phyloP scores from a whole-genome alignment of 1,140 invertebrate genomes.

The Ridgeia piscesae region DNA sequence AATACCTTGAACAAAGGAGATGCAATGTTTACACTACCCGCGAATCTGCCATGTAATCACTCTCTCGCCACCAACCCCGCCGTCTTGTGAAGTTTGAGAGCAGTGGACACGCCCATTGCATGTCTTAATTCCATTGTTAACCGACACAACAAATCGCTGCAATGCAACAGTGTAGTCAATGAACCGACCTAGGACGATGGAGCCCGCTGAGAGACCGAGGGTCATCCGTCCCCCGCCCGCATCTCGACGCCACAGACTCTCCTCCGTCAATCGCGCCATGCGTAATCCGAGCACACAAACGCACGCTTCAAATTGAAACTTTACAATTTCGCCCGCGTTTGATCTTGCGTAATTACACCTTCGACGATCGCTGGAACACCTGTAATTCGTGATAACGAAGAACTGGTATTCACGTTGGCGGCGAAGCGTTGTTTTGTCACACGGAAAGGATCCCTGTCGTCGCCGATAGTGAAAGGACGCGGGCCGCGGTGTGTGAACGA shows the following conservation, averaged over 20 bases:
- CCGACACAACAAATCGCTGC: not conserved
- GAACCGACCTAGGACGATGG: not conserved
- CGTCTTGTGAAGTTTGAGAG: not conserved
- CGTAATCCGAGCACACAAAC: not conserved
- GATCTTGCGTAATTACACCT: not conserved
- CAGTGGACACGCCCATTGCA: not conserved
- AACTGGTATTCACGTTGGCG: not conserved
- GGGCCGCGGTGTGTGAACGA: not conserved
- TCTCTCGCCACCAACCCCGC: no score
- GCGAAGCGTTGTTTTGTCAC: not conserved
- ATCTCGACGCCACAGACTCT: not conserved
- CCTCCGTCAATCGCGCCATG: not conserved
- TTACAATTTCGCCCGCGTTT: not conserved
- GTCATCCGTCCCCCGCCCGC: no score
- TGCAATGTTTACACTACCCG: not conserved
- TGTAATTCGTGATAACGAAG: not conserved
- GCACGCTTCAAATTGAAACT: conserved; percentile 5
- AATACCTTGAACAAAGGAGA: not conserved
- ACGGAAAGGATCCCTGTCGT: not conserved
- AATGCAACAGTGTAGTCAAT: not conserved
- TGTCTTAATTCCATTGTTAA: not conserved
- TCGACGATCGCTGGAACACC: not conserved
- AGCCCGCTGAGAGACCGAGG: not conserved
- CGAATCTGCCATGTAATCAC: no score
- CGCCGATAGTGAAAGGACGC: not conserved